Evolutionary conservation across 2,888 invertebrate genomes (phyloP).

Genomic region (Nephrocerus scutellatus): DNA sequence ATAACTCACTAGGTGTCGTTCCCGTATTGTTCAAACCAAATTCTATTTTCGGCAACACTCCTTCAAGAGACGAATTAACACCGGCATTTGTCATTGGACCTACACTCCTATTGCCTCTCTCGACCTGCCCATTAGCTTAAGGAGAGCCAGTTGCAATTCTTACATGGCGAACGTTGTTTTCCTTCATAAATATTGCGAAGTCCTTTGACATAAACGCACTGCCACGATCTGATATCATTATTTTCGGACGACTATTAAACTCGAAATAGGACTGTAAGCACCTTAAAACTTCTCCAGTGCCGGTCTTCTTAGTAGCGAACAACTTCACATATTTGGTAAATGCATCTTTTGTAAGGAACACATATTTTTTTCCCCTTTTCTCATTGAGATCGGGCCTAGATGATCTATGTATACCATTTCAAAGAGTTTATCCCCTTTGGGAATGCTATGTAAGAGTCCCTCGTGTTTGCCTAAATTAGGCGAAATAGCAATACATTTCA

Average conservation of each 20-base stretch:
- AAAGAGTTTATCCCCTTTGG: constrained; percentile 9
- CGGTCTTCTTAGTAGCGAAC: constrained; percentile 9
- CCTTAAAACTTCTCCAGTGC: constrained; percentile 8
- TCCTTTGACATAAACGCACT: constrained; percentile 10
- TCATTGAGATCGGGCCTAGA: constrained; percentile 39
- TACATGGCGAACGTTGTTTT: constrained; percentile 6
- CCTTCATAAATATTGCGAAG: constrained; percentile 1
- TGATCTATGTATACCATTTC: constrained; percentile 42
- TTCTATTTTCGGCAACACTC: constrained; percentile 19
- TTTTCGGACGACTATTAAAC: constrained; percentile 4
- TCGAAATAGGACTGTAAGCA: constrained; percentile 9
- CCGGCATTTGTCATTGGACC: constrained; percentile 8
- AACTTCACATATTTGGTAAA: constrained; percentile 32
- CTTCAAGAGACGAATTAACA: background rate
- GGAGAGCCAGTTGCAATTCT: constrained; percentile 12
- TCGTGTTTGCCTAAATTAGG: constrained; percentile 29
- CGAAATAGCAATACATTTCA: constrained; percentile 37
- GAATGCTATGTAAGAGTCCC: constrained; percentile 18
- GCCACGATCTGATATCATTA: constrained; percentile 11
- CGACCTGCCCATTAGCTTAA: constrained; percentile 10
- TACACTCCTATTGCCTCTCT: constrained; percentile 3
- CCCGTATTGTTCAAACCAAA: constrained; percentile 27
- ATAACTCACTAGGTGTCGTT: constrained; percentile 26
- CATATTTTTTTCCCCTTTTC: constrained; percentile 22
- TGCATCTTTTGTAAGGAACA: constrained; percentile 12